Base-by-base conservation (phyloP, 1,140 invertebrate species). In the Pentalonia nigronervosa region DNA sequence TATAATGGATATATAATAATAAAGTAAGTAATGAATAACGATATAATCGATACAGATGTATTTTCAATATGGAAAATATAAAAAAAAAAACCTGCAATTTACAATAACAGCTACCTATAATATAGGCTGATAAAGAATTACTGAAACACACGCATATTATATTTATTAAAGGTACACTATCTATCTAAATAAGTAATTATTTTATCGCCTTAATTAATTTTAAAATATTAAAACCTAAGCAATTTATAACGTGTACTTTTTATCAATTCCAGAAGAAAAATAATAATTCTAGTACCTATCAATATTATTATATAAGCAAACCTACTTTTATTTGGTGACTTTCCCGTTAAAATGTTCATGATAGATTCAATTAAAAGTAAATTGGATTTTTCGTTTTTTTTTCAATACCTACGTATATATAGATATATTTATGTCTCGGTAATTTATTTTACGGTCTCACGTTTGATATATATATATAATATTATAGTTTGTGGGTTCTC, bases 391-490 rank as follows among this genome's bases (percentile, higher is more conserved):
- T 76, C 11, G 30, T 17, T 76, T 76, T 67, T 76, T n/a, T 76
- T 76, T 76, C 60, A 76, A 76, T 76, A 76, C 14, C 17, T n/a
- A n/a, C 11, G 11, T 67, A 30, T 60, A 17, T 67, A n/a, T 67
- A n/a, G 30, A 30, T 67, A n/a, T 76, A 76, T 17, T 4, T 67
- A 76, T 20, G 30, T n/a, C n/a, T n/a, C 6, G 1, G 14, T 76
- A 76, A 76, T 76, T 76, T 76, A n/a, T 76, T 67, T 76, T 76
- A 76, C 14, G n/a, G 60, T 76, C 60, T 76, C 60, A 76, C 60
- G 60, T 76, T 76, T n/a, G 30, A 17, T 76, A 53, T 21, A 53
- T 23, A 23, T n/a, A 17, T n/a, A 14, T 14, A 6, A 76, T 20
- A 76, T 53, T 50, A 41, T 41, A 76, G n/a, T 76, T 20, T 7